These are phyloP conservation scores for Acrocyrtus sp. DNA, from an alignment of 2,888 invertebrate species.

Conservation along the genomic window DNA sequence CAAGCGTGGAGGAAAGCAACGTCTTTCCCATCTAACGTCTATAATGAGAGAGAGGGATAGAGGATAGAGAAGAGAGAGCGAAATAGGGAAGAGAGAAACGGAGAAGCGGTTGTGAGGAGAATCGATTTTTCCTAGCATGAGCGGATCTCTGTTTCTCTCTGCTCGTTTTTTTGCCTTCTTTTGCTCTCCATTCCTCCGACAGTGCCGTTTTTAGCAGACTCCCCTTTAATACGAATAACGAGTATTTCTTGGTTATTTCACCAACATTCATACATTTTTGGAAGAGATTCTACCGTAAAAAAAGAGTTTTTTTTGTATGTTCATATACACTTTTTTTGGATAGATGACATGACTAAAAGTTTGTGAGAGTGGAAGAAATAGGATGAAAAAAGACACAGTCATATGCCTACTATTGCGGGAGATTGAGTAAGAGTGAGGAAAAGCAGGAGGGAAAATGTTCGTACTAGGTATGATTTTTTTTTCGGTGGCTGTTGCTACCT, in stretches of 20 bases:
- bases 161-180: constrained; percentile 10
- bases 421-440: constrained; percentile 17
- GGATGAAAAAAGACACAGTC: not conserved
- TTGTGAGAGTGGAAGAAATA: not conserved
- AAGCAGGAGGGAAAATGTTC: constrained; percentile 25
- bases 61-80: constrained; percentile 11
- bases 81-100: constrained; percentile 22
- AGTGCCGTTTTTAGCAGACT: too few species aligned
- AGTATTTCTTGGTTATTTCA: constrained; percentile 25
- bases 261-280: constrained; percentile 31
- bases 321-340: not conserved
- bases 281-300: not conserved
- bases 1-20: not conserved
- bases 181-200: constrained; percentile 5
- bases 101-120: constrained; percentile 47
- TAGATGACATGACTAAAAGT: not conserved
- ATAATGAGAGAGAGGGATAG: constrained; percentile 4
- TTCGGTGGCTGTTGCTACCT: constrained; percentile 29
- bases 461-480: constrained; percentile 1
- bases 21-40: constrained; percentile 11
- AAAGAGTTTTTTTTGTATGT: not conserved
- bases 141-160: constrained; percentile 43
- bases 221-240: not conserved
- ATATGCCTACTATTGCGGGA: not conserved
- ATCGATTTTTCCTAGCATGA: constrained; percentile 50